phyloP scores from a whole-genome alignment of 2,113 vertebrate species.

The Nansenia antarctica region DNA sequence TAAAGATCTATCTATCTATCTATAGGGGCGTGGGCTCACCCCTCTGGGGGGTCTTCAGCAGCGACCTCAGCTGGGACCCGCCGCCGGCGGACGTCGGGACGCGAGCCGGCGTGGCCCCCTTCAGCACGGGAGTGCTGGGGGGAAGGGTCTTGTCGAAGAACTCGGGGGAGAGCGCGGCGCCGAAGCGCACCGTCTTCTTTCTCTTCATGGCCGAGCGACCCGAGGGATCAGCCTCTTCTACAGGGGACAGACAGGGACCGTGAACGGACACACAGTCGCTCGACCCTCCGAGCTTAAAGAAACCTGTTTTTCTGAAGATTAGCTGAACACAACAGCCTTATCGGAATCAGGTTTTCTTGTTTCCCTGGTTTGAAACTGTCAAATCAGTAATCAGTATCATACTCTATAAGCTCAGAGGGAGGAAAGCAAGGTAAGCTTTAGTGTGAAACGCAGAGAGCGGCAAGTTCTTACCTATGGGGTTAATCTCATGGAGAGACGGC shows the following conservation, averaged over 20 bases:
- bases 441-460: not conserved
- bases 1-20: too few species aligned
- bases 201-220: constrained; percentile 11
- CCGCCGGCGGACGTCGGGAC: constrained; percentile 40
- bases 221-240: constrained; percentile 31
- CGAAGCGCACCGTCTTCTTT: constrained; percentile 74
- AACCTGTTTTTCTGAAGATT: too few species aligned
- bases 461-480: constrained; percentile 62
- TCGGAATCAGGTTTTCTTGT: too few species aligned
- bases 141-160: constrained; percentile 76
- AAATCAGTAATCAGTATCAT: too few species aligned
- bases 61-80: constrained; percentile 44
- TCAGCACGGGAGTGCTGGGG: constrained; percentile 76
- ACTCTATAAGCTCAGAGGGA: too few species aligned
- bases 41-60: constrained; percentile 68
- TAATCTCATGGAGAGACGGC: constrained; percentile 51
- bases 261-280: too few species aligned
- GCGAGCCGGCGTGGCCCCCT: constrained; percentile 59
- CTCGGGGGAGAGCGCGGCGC: constrained; percentile 73
- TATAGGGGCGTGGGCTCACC: not conserved
- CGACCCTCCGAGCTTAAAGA: too few species aligned
- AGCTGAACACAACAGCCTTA: too few species aligned
- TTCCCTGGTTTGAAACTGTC: too few species aligned
- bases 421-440: too few species aligned
- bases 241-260: not conserved